Evolutionary conservation across 2,113 vertebrate genomes (phyloP).

Genomic region (Platysternon megacephalum): DNA sequence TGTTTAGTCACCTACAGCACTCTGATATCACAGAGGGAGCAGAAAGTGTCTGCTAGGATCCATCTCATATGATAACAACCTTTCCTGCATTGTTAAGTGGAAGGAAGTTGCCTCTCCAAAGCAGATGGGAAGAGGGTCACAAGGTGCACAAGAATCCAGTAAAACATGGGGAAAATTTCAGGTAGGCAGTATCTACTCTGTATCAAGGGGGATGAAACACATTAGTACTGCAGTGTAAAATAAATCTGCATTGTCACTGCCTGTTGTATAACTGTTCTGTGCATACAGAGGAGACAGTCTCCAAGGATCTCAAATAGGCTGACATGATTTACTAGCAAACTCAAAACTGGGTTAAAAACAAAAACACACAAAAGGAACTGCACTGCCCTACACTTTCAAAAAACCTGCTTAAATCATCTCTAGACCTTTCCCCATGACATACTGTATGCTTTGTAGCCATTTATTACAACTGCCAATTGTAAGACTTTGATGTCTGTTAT

Average conservation of each 20-base stretch:
- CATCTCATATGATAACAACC: neutral
- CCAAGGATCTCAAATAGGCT: neutral
- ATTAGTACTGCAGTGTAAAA: neutral
- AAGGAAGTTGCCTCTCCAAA: neutral
- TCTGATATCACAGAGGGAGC: neutral
- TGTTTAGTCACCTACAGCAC: too few relatives aligned
- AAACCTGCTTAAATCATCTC: neutral
- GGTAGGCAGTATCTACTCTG: neutral
- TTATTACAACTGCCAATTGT: neutral
- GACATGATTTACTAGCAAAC: neutral
- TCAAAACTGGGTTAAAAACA: neutral
- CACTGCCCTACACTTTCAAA: neutral
- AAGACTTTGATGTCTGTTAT: too few relatives aligned
- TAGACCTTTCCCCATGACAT: neutral
- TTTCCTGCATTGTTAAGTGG: neutral
- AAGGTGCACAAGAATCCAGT: too few relatives aligned
- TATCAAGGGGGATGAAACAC: neutral
- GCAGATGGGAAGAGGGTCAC: neutral
- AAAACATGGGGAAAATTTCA: neutral
- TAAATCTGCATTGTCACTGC: neutral
- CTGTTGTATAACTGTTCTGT: too few relatives aligned
- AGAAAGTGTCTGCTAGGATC: neutral
- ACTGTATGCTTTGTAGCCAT: fast-evolving
- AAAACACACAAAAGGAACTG: neutral
- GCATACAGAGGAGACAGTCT: neutral